phyloP scores from a whole-genome alignment of 2,888 invertebrate genomes.

The Urechis unicinctus region DNA sequence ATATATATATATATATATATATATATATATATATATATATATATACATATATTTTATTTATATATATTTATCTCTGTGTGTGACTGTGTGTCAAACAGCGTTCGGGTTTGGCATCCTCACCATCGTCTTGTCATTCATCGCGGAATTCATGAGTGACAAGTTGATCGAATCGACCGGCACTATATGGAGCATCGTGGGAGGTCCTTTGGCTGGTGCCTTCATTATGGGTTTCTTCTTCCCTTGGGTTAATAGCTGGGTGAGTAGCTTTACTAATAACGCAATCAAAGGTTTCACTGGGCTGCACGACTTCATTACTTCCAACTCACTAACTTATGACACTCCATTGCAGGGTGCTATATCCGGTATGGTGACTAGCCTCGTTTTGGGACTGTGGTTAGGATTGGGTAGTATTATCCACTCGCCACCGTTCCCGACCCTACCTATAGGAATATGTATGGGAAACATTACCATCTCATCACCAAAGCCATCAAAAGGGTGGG shows the following conservation, averaged over 20 bases:
- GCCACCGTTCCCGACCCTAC: constrained; percentile 2
- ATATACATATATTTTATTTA: no score
- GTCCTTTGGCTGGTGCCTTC: constrained; percentile 19
- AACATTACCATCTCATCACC: background rate
- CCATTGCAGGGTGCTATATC: constrained; percentile 11
- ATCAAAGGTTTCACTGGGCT: no score
- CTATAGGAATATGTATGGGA: constrained; percentile 5
- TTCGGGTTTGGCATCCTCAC: constrained; percentile 18
- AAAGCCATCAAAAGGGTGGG: no score
- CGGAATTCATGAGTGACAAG: constrained; percentile 8
- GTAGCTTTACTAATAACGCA: no score
- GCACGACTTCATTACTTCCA: no score
- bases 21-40: background rate
- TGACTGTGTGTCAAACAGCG: no score
- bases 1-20: background rate
- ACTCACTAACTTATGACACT: no score
- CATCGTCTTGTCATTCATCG: constrained; percentile 16
- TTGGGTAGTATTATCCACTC: constrained; percentile 10
- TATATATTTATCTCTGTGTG: no score
- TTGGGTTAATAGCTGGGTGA: constrained; percentile 14
- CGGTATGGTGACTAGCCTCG: constrained; percentile 13
- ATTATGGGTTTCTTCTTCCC: constrained; percentile 20
- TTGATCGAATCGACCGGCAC: constrained; percentile 17
- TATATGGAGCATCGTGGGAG: constrained; percentile 20
- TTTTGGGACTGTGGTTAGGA: constrained; percentile 12